Base-by-base conservation (phyloP, 2,113 vertebrate species). In the Tor tambroides region DNA sequence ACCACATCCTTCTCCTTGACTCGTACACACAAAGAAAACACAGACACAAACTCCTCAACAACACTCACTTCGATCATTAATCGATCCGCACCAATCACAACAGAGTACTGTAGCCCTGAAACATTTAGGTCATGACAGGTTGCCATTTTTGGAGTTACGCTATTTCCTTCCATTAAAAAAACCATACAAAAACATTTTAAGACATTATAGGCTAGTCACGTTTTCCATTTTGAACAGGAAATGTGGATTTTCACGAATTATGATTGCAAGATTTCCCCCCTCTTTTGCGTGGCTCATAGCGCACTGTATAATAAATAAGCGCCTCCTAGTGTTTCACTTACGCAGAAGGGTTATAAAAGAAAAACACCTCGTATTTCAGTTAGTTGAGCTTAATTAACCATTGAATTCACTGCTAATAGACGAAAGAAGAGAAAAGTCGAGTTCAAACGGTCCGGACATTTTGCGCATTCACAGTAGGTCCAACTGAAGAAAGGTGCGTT, bases 311-410 rank as follows among this genome's bases (percentile, higher is more conserved):
- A 80, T 23, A 43, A 72, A 61, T 41, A 67, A 51, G 67, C 63
- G 71, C 38, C 80, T 30, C 30, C 86, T 83, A 83, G 86, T 87
- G 86, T 87, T 87, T 51, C 61, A 63, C 61, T 23, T 32, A 21
- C 5, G 10, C 63, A 12, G 10, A 6, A 23, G 3, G 65, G 10
- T 21, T 46, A 65, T 26, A 28, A 46, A 19, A 19, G n/a, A 43
- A 63, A 41, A 63, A 17, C 23, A 46, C 38, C 71, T 41, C 69
- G 10, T 12, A 12, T 41, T 76, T 49, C 72, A 76, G 12, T 8
- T 23, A 46, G 43, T 9, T 15, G 11, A 41, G 43, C 63, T 35
- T 11, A 49, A 26, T 56, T 28, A 77, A 77, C 43, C 43, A 14
- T 12, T 15, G 10, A 61, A 80, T 23, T n/a, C 21, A 26, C 23